These are phyloP conservation scores for Sapayoa aenigma DNA, from an alignment of 2,113 vertebrate genomes.

Conservation along the genomic window DNA sequence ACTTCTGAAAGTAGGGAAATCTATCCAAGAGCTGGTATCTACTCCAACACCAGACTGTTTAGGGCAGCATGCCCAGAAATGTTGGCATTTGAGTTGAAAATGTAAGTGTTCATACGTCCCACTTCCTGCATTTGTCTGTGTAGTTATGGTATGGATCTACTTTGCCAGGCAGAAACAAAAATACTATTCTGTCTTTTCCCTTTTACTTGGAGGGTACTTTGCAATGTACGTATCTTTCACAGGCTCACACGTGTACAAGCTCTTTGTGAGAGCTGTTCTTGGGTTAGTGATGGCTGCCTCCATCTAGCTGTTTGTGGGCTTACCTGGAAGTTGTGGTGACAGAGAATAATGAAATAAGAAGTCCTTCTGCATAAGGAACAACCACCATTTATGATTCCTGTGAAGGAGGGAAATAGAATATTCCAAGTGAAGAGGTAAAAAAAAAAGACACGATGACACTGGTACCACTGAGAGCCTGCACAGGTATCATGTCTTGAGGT, in stretches of 20 bases:
- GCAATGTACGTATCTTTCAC: conserved; percentile 79
- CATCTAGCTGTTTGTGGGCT: conserved; percentile 75
- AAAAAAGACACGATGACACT: rapidly evolving
- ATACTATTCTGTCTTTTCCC: neutral
- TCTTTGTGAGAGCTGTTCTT: conserved; percentile 75
- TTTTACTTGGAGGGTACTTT: conserved; percentile 76
- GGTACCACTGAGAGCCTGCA: neutral
- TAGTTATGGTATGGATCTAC: neutral
- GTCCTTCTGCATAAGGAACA: neutral
- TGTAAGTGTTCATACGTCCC: neutral
- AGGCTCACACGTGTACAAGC: conserved; percentile 72
- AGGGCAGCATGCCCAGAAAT: neutral
- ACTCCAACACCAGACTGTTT: neutral
- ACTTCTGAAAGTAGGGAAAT: neutral
- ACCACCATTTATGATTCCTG: neutral
- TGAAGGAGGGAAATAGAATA: neutral
- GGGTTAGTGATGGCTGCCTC: conserved; percentile 78
- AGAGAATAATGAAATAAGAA: conserved; percentile 80
- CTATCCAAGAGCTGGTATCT: neutral
- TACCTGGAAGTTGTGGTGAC: conserved; percentile 81
- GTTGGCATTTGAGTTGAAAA: conserved; percentile 2
- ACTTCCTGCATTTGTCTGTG: neutral
- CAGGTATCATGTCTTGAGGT: neutral
- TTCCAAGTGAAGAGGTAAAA: neutral
- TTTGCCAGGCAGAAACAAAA: neutral